These are phyloP conservation scores for Lasioglossum vierecki DNA, from an alignment of 2,888 invertebrate genomes.

Conservation along the genomic window DNA sequence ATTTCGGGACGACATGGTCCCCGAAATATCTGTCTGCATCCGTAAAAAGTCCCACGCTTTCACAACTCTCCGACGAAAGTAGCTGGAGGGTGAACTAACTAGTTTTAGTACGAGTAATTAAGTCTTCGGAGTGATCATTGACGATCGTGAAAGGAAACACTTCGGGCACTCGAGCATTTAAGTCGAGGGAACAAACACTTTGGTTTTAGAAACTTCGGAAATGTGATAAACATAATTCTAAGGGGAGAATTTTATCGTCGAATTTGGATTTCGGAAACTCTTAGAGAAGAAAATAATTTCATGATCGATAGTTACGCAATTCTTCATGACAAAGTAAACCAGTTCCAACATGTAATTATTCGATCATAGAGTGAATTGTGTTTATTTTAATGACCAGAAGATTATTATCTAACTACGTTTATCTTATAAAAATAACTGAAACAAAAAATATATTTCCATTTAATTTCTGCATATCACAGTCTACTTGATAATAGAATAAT, in stretches of 20 bases:
- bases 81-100: not conserved
- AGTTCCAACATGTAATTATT: not conserved
- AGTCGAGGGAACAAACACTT: not conserved
- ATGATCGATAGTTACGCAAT: not conserved
- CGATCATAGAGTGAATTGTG: not conserved
- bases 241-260: not conserved
- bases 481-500: not conserved
- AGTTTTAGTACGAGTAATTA: not conserved
- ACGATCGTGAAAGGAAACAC: not conserved
- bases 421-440: not conserved
- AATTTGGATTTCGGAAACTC: not conserved
- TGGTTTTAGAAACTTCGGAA: not conserved
- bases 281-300: not conserved
- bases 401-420: not conserved
- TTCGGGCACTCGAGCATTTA: not conserved
- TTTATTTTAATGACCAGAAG: not conserved
- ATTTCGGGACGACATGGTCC: constrained; percentile 20
- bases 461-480: too few species aligned
- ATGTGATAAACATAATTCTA: not conserved
- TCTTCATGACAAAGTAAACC: not conserved
- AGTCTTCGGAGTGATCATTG: not conserved
- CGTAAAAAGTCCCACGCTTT: not conserved
- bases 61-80: not conserved
- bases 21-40: constrained; percentile 19
- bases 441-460: not conserved